These are phyloP conservation scores for Salvelinus fontinalis DNA, from an alignment of 2,113 vertebrate species.

Conservation along the genomic window DNA sequence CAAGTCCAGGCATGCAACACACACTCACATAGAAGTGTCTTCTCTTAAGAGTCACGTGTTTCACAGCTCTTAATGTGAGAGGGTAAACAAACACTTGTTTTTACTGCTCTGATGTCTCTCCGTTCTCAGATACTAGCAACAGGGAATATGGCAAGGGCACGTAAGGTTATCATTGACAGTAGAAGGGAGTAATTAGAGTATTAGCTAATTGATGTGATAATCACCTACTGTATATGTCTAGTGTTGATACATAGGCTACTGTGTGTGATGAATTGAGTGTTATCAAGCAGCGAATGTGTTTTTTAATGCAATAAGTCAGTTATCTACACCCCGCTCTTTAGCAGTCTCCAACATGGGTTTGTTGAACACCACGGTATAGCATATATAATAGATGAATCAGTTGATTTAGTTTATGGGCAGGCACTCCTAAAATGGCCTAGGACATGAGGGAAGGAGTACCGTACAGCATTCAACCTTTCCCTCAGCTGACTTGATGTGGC, in stretches of 20 bases:
- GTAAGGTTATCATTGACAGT: background rate
- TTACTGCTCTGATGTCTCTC: background rate
- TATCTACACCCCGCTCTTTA: conserved; percentile 38
- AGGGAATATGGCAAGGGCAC: background rate
- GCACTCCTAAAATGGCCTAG: conserved; percentile 41
- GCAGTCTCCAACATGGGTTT: conserved; percentile 26
- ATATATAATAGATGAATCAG: conserved; percentile 42
- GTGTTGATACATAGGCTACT: background rate
- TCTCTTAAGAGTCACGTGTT: conserved; percentile 22
- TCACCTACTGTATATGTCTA: background rate
- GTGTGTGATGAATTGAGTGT: conserved; percentile 26
- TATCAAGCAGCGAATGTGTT: conserved; percentile 38
- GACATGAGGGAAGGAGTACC: conserved; percentile 28
- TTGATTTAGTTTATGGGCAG: conserved; percentile 4
- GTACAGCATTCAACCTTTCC: conserved; percentile 15
- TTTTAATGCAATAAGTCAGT: conserved; percentile 36
- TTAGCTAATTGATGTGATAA: background rate
- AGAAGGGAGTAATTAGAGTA: background rate
- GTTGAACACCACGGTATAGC: conserved; percentile 24
- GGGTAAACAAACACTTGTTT: background rate
- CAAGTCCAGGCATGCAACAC: background rate
- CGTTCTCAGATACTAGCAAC: background rate
- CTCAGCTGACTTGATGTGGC: conserved; percentile 41
- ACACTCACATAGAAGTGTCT: conserved; percentile 5
- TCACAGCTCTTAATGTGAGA: conserved; percentile 16